Conservation (phyloP, 2,888 invertebrate genomes). For the Eupeodes luniger region DNA sequence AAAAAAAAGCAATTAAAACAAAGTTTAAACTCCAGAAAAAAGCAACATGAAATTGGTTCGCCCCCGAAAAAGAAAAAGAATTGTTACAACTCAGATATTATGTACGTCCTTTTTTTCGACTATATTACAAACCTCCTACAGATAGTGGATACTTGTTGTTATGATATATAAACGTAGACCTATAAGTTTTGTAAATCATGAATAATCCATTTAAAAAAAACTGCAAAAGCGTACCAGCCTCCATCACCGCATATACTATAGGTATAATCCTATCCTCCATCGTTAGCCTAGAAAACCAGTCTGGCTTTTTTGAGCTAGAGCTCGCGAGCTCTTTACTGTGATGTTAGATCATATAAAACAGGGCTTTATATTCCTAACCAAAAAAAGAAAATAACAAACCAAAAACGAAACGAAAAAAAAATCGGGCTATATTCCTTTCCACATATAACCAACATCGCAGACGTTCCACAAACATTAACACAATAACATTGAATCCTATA, state of each 20-base stretch:
- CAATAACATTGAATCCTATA: conserved; percentile 76
- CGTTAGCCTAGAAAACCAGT: conserved; percentile 74
- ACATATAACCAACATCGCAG: conserved; percentile 50
- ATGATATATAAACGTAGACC: neutral
- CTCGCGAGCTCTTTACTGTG: neutral
- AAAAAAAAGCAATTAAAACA: conserved; percentile 21
- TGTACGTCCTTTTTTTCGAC: neutral
- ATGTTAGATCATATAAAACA: conserved; percentile 49
- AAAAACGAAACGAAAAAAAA: conserved; percentile 3
- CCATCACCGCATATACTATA: conserved; percentile 5
- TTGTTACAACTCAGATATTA: neutral
- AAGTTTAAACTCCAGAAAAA: conserved; percentile 11
- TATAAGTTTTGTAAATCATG: conserved; percentile 30
- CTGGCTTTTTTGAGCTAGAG: conserved; percentile 33
- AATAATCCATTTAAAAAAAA: conserved; percentile 64
- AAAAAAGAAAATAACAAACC: conserved; percentile 11
- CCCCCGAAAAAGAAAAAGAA: neutral
- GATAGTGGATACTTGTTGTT: neutral
- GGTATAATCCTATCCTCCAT: conserved; percentile 28
- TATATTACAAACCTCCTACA: conserved; percentile 3
- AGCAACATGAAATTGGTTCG: neutral
- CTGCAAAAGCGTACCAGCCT: conserved; percentile 8
- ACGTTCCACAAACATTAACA: conserved; percentile 76
- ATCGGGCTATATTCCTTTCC: conserved; percentile 14
- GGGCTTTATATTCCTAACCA: conserved; percentile 18